Percentiles rank a stretch among this genome's conserved stretches.
Conservation (phyloP, 2,113 vertebrate species). For the Mastomys natalensis region DNA sequence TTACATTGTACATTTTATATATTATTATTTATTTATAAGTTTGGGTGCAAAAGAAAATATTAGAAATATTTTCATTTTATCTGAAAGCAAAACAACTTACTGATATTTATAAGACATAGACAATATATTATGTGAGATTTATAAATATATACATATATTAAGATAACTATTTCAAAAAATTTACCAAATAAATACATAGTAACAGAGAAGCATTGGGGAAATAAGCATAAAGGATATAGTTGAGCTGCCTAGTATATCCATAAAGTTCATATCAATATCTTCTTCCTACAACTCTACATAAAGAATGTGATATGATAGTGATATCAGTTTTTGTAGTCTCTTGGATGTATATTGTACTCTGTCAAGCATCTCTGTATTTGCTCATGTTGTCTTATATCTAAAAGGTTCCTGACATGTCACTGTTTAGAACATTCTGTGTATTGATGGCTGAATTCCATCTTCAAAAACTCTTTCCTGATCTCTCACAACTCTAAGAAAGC, state of each 20-base stretch:
- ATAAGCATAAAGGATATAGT: background rate
- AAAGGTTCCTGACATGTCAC: background rate
- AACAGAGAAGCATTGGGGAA: background rate
- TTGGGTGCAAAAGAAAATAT: background rate
- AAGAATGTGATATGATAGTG: background rate
- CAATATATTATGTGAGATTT: background rate
- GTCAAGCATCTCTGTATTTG: background rate
- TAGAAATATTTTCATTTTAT: background rate
- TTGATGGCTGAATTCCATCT: background rate
- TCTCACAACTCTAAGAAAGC: background rate
- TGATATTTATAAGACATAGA: background rate
- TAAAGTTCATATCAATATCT: background rate
- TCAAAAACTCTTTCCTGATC: background rate
- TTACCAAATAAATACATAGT: background rate
- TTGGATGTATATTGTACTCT: background rate
- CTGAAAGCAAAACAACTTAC: background rate
- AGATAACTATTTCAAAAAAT: background rate
- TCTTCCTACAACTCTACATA: background rate
- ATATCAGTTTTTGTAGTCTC: background rate
- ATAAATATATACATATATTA: background rate
- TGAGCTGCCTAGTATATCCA: background rate
- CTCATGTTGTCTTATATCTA: background rate
- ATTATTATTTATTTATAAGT: background rate
- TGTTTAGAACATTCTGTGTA: background rate
- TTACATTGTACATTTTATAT: background rate